phyloP scores from a whole-genome alignment of 2,797 vertebrate species.

The Myiotriccus ornatus region DNA sequence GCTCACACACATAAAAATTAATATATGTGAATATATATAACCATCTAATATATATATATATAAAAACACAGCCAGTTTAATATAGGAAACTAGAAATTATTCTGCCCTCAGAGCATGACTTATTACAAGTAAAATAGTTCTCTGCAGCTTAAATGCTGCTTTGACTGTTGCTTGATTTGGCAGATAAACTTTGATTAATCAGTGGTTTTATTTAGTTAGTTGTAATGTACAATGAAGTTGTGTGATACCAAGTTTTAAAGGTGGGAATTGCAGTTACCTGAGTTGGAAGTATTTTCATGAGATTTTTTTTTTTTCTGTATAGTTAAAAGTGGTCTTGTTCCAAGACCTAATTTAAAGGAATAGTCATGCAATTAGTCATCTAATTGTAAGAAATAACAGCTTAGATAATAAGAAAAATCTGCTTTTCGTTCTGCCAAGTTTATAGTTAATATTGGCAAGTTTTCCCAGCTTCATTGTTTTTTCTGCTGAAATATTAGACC shows the following conservation, averaged over 20 bases:
- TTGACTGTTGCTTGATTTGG: neutral
- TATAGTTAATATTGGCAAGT: neutral
- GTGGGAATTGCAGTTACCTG: neutral
- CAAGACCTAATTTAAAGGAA: neutral
- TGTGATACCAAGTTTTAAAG: neutral
- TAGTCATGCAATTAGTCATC: constrained; percentile 19
- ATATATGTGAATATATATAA: neutral
- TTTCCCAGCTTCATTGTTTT: neutral
- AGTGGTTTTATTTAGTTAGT: neutral
- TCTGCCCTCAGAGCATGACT: neutral
- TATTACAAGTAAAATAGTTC: neutral
- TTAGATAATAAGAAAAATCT: constrained; percentile 17
- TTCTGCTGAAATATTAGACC: constrained; percentile 36
- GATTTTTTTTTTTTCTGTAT: neutral
- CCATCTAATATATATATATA: neutral
- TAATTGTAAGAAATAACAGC: neutral
- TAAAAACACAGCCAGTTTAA: neutral
- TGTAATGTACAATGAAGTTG: neutral
- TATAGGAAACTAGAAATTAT: neutral
- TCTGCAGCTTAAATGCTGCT: neutral
- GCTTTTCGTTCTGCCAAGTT: neutral
- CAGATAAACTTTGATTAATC: neutral
- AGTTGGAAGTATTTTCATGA: neutral
- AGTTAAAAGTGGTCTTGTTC: neutral
- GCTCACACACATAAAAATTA: neutral